phyloP scores from a whole-genome alignment of 2,888 invertebrate genomes.

The Boloria selene region DNA sequence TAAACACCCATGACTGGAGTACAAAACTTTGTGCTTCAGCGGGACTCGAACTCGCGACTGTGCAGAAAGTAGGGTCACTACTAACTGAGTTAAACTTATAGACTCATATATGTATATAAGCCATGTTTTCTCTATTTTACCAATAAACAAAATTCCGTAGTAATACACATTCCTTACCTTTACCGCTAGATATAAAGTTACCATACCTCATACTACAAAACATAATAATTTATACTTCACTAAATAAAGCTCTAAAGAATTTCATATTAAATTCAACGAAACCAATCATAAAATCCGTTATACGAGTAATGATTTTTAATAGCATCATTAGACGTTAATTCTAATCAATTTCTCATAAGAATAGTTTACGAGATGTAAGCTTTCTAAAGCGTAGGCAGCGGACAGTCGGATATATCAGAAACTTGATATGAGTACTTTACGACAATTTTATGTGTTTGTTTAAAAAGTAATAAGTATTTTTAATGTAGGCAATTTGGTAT shows the following conservation, averaged over 20 bases:
- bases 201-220: not conserved
- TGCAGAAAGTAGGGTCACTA: too few relatives aligned
- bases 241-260: constrained; percentile 3
- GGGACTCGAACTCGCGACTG: too few relatives aligned
- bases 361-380: constrained; percentile 25
- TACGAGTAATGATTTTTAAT: constrained; percentile 30
- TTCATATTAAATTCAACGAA: constrained; percentile 3
- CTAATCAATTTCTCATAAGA: constrained; percentile 31
- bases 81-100: too few relatives aligned
- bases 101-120: too few relatives aligned
- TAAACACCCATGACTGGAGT: too few relatives aligned
- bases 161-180: too few relatives aligned
- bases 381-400: constrained; percentile 38
- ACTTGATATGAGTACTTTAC: constrained; percentile 32
- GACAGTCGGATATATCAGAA: constrained; percentile 23
- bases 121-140: too few relatives aligned
- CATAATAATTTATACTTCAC: not conserved
- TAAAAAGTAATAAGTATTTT: constrained; percentile 32
- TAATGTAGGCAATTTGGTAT: constrained; percentile 26
- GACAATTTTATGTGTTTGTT: constrained; percentile 35
- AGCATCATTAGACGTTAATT: constrained; percentile 34
- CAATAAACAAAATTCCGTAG: too few relatives aligned
- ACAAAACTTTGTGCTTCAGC: too few relatives aligned
- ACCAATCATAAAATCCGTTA: constrained; percentile 27
- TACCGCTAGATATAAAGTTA: too few relatives aligned